Evolutionary conservation across 2,797 vertebrate species (phyloP).

Genomic region (Ptychobarbus kaznakovi): DNA sequence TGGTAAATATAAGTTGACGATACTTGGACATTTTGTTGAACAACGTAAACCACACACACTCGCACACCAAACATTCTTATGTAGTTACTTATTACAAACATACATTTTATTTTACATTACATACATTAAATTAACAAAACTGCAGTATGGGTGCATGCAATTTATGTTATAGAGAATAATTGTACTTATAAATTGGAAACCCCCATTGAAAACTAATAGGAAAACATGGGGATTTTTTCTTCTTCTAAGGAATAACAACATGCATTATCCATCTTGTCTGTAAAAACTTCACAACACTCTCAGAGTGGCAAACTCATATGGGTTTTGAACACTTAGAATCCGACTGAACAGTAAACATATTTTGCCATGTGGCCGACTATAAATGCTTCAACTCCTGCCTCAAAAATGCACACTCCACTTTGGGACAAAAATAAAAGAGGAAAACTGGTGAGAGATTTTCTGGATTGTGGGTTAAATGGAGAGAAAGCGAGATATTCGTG

Average conservation of each 20-base stretch:
- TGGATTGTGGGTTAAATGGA: neutral
- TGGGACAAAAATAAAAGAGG: conserved; percentile 19
- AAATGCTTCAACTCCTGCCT: conserved; percentile 51
- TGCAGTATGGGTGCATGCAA: neutral
- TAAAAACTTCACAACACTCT: neutral
- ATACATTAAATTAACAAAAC: neutral
- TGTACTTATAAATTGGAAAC: neutral
- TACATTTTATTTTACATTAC: too few relatives aligned
- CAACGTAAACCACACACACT: neutral
- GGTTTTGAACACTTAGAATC: conserved; percentile 1
- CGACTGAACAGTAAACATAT: conserved; percentile 35
- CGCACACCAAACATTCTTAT: neutral
- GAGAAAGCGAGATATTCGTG: neutral
- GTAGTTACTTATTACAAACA: neutral
- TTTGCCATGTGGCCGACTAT: conserved; percentile 39
- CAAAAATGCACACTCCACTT: conserved; percentile 47
- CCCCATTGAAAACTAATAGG: neutral
- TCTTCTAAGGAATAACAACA: neutral
- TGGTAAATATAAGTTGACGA: neutral
- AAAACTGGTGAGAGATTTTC: conserved; percentile 15
- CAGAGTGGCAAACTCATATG: neutral
- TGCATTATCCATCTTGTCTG: neutral
- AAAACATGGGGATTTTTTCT: neutral
- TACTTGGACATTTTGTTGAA: neutral
- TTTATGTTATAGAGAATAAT: neutral